phyloP scores from a whole-genome alignment of 1,140 invertebrate genomes.

The Drosophila pseudoananassae region DNA sequence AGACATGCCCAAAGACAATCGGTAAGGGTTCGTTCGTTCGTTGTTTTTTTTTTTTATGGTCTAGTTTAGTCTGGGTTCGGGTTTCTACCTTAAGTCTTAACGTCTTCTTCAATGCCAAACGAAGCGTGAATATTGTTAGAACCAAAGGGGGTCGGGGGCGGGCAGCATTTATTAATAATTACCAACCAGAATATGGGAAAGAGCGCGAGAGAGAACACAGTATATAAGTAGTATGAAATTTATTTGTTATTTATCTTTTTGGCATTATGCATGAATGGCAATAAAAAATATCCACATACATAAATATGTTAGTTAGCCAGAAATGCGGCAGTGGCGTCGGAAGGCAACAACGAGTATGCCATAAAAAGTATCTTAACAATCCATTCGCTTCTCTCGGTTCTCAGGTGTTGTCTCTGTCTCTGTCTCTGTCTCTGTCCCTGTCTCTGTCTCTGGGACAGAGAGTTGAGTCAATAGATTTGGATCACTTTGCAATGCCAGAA shows the following conservation, averaged over 20 bases:
- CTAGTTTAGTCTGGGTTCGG: conserved; percentile 14
- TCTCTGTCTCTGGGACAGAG: conserved; percentile 48
- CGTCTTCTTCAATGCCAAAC: conserved; percentile 78
- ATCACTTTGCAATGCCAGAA: conserved; percentile 56
- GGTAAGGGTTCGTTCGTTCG: too few species aligned
- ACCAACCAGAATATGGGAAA: conserved; percentile 52
- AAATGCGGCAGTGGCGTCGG: conserved; percentile 44
- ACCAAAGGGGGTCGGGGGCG: conserved; percentile 40
- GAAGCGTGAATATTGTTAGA: conserved; percentile 77
- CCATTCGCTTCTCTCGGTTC: conserved; percentile 59
- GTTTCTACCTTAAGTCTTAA: conserved; percentile 23
- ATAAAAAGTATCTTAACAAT: conserved; percentile 67
- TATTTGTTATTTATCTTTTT: conserved; percentile 82
- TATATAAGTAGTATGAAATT: conserved; percentile 63
- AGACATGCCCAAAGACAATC: conserved; percentile 82
- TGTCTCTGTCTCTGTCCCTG: not conserved
- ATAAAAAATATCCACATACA: conserved; percentile 56
- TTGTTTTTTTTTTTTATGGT: not conserved
- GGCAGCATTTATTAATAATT: conserved; percentile 79
- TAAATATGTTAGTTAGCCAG: conserved; percentile 51
- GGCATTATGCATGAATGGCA: conserved; percentile 81
- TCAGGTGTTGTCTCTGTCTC: conserved; percentile 50
- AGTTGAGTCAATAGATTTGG: conserved; percentile 77
- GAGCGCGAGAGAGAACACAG: conserved; percentile 7
- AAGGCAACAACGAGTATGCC: conserved; percentile 30